Evolutionary conservation across 2,888 invertebrate genomes (phyloP).

Genomic region (Leptogaster cylindrica): DNA sequence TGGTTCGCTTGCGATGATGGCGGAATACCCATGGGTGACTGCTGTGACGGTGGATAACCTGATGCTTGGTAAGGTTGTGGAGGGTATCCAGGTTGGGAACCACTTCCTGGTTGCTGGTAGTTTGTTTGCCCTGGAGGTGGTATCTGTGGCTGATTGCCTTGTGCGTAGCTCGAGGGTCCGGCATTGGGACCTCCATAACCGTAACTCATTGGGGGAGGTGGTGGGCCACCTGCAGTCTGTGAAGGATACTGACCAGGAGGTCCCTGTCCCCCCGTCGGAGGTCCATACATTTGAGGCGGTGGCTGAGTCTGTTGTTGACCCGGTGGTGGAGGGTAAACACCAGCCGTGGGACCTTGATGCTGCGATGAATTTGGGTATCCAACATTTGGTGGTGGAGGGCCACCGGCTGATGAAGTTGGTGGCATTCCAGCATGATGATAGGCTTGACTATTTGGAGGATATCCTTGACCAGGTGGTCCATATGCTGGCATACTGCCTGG

Average conservation of each 20-base stretch:
- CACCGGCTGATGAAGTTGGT: constrained; percentile 60
- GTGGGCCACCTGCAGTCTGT: constrained; percentile 58
- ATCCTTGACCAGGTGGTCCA: constrained; percentile 62
- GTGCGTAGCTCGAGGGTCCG: constrained; percentile 56
- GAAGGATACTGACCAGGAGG: constrained; percentile 62
- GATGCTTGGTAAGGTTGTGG: constrained; percentile 60
- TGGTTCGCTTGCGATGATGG: constrained; percentile 50
- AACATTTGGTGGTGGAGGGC: constrained; percentile 59
- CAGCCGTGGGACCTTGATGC: constrained; percentile 61
- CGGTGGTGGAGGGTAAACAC: constrained; percentile 63
- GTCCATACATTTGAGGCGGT: constrained; percentile 60
- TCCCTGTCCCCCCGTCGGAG: constrained; percentile 60
- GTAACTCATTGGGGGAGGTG: constrained; percentile 63
- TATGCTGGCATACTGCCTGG: constrained; percentile 59
- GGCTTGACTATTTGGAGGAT: constrained; percentile 67
- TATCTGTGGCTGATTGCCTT: constrained; percentile 48
- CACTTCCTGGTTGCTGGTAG: constrained; percentile 60
- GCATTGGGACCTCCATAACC: constrained; percentile 63
- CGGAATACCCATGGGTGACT: constrained; percentile 54
- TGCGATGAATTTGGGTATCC: constrained; percentile 63
- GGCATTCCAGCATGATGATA: constrained; percentile 64
- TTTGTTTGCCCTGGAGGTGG: constrained; percentile 59
- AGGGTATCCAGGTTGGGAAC: constrained; percentile 62
- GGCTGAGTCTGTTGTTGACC: constrained; percentile 58
- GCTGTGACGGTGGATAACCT: constrained; percentile 57